Conservation (phyloP, 2,888 invertebrate species). For the Luffia ferchaultella region DNA sequence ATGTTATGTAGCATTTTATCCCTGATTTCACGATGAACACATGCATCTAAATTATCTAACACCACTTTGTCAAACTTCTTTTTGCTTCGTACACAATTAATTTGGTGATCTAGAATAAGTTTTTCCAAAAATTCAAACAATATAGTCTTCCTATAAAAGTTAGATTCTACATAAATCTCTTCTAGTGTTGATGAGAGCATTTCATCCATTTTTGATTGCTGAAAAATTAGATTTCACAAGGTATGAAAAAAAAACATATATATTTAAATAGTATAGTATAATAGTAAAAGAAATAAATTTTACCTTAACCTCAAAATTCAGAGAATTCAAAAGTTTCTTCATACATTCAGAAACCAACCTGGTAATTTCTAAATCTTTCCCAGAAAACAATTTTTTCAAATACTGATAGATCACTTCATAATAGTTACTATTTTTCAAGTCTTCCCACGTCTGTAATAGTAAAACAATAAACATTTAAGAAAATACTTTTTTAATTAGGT, state of each 20-base stretch:
- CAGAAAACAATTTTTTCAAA: constrained; percentile 29
- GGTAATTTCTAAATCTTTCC: constrained; percentile 35
- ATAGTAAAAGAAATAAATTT: not conserved
- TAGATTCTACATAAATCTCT: constrained; percentile 36
- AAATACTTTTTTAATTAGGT: not conserved
- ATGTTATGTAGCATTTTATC: not conserved
- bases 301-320: constrained; percentile 28
- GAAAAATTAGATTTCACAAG: constrained; percentile 17
- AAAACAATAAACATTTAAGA: constrained; percentile 1
- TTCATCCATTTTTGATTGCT: constrained; percentile 35
- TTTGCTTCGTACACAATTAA: constrained; percentile 35
- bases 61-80: constrained; percentile 30
- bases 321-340: constrained; percentile 25
- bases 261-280: not conserved
- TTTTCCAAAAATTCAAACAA: constrained; percentile 31
- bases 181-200: constrained; percentile 30
- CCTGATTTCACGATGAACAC: constrained; percentile 26
- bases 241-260: not conserved
- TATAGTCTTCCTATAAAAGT: constrained; percentile 37
- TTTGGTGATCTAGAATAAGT: constrained; percentile 32
- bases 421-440: constrained; percentile 41
- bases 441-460: constrained; percentile 12
- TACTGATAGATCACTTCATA: constrained; percentile 44
- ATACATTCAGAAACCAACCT: constrained; percentile 30
- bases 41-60: constrained; percentile 37